These are phyloP conservation scores for Formica selysi DNA, from an alignment of 1,140 invertebrate species.

Conservation along the genomic window DNA sequence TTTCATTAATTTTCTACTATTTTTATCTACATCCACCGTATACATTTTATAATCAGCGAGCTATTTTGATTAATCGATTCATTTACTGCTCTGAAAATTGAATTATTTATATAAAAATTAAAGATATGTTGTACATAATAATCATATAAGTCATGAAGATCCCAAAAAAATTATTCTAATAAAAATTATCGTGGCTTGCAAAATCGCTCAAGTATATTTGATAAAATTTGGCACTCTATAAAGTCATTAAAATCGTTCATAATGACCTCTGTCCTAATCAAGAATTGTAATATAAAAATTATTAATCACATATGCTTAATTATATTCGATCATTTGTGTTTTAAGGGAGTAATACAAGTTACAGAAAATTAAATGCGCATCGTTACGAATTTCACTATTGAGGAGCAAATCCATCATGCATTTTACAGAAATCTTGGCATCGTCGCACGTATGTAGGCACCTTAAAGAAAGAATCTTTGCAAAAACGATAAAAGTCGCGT, in stretches of 20 bases:
- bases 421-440: not conserved
- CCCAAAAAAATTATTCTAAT: not conserved
- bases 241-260: not conserved
- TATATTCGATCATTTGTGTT: not conserved
- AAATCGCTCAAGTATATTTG: not conserved
- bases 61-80: not conserved
- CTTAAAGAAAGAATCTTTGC: not conserved
- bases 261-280: not conserved
- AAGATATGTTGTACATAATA: not conserved
- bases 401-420: conserved; percentile 10
- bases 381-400: conserved; percentile 50
- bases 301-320: not conserved
- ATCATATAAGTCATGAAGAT: not conserved
- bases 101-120: conserved; percentile 16
- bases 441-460: not conserved
- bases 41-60: not conserved
- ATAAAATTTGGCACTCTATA: conserved; percentile 39
- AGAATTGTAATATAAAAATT: not conserved
- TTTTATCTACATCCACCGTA: not conserved
- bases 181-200: not conserved
- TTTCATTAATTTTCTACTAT: not conserved
- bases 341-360: not conserved
- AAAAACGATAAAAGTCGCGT: not conserved
- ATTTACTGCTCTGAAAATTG: conserved; percentile 1
- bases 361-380: conserved; percentile 1